phyloP scores from a whole-genome alignment of 2,888 invertebrate species.

The Drosophila phalerata region DNA sequence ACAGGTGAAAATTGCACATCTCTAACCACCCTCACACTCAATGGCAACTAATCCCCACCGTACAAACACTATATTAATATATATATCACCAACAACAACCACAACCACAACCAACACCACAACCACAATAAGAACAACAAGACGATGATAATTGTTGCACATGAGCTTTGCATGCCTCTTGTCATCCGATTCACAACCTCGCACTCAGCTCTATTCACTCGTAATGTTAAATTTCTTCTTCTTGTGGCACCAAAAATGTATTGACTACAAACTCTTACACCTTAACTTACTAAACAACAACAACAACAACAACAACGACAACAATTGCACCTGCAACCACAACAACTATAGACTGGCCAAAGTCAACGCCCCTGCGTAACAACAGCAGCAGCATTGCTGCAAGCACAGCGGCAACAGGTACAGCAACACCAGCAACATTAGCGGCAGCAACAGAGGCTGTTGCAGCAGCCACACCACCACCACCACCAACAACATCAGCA shows the following conservation, averaged over 20 bases:
- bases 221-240: constrained; percentile 43
- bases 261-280: constrained; percentile 71
- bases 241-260: constrained; percentile 65
- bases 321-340: constrained; percentile 32
- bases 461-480: constrained; percentile 22
- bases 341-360: constrained; percentile 81
- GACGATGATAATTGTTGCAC: constrained; percentile 35
- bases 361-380: constrained; percentile 67
- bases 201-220: constrained; percentile 54
- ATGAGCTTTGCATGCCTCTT: constrained; percentile 52
- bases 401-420: constrained; percentile 23
- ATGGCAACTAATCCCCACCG: constrained; percentile 36
- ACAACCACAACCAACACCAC: constrained; percentile 5
- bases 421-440: constrained; percentile 56
- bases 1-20: constrained; percentile 2
- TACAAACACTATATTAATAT: constrained; percentile 1
- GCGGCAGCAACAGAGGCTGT: constrained; percentile 25
- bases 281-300: constrained; percentile 65
- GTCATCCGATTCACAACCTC: constrained; percentile 41
- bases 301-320: constrained; percentile 36
- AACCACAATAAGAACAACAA: constrained; percentile 14
- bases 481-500: constrained; percentile 25
- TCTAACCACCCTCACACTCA: constrained; percentile 40
- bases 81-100: background rate
- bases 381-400: constrained; percentile 42